Evolutionary conservation across 2,797 vertebrate species (phyloP), one percentile per base, ranked within the genome.

Genomic region (Malacoctenus gilli): DNA sequence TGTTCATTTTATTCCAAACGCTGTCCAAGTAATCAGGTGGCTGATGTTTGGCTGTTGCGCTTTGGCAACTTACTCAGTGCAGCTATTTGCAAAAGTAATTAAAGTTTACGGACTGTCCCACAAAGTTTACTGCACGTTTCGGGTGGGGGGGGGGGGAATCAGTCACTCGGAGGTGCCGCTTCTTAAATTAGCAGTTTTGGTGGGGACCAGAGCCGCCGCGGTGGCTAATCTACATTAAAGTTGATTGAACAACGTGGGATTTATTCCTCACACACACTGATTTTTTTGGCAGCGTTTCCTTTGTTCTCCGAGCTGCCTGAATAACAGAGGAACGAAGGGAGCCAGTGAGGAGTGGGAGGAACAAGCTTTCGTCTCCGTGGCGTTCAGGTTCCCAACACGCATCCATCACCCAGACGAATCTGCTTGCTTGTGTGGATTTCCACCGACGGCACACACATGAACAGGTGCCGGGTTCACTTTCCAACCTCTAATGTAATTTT

Each of bases 21-120:
- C 43, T 32, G 31, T 53, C 51, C 11, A 59, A 64, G 32, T 50
- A 43, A 67, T 74, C 55, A 66, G 50, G 74, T 63, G 22, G 35
- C 37, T 46, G 35, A 54, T 68, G 44, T 66, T 59, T 65, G 16
- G 28, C 28, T 61, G 59, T 55, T 41, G 38, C 53, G 38, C 68
- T 50, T 77, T 48, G 37, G 21, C 67, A 59, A 77, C 67, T 62
- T 66, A 28, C 65, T 79, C 77, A 68, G 70, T 59, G 60, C 68
- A 77, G 51, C 68, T 64, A 74, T 84, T 84, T 81, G 59, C 53
- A 75, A 87, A 89, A 82, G 77, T 79, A 85, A 88, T 88, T 82
- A 72, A 87, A 83, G 61, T 82, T 77, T 72, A 68, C 67, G 49
- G 51, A 74, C 53, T 55, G 50, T 59, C 62, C 47, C 55, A 52